A percentile compares a stretch with the other conserved stretches of the same genome.
Evolutionary conservation across 2,113 vertebrate species (phyloP).

Genomic region (Microtus ochrogaster): DNA sequence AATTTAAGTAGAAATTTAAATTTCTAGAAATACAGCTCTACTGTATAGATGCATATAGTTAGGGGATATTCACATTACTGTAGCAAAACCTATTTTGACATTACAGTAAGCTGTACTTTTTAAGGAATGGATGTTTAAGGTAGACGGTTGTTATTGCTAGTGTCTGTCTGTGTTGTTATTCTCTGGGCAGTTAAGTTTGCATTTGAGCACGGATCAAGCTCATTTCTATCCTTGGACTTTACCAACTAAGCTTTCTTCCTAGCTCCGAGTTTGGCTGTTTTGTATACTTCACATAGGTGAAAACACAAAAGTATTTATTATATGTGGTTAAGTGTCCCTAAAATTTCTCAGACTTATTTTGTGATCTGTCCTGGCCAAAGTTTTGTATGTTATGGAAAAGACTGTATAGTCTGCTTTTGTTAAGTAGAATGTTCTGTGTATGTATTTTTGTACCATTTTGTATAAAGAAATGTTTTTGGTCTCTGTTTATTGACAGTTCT

Average conservation of each 20-base stretch:
- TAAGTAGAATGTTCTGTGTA: neutral
- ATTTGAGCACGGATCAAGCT: constrained; percentile 76
- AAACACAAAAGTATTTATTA: neutral
- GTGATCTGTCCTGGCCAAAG: neutral
- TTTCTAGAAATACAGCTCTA: neutral
- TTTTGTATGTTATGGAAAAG: neutral
- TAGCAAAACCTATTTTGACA: constrained; percentile 38
- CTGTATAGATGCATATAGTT: neutral
- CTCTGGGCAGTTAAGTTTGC: neutral
- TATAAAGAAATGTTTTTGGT: neutral
- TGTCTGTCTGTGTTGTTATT: constrained; percentile 12
- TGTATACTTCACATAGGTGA: neutral
- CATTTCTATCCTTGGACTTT: constrained; percentile 73
- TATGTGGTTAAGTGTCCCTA: neutral
- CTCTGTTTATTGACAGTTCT: neutral
- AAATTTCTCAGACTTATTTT: constrained; percentile 28
- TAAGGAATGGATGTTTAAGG: neutral
- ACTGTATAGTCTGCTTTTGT: neutral
- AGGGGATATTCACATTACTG: neutral
- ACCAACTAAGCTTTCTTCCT: neutral
- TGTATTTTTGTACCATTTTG: neutral
- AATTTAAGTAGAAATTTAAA: constrained; percentile 32
- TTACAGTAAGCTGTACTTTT: neutral
- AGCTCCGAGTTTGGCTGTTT: neutral
- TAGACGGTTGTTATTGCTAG: neutral